These are phyloP conservation scores for Tuberolachnus salignus DNA, from an alignment of 2,888 invertebrate genomes.

Conservation along the genomic window DNA sequence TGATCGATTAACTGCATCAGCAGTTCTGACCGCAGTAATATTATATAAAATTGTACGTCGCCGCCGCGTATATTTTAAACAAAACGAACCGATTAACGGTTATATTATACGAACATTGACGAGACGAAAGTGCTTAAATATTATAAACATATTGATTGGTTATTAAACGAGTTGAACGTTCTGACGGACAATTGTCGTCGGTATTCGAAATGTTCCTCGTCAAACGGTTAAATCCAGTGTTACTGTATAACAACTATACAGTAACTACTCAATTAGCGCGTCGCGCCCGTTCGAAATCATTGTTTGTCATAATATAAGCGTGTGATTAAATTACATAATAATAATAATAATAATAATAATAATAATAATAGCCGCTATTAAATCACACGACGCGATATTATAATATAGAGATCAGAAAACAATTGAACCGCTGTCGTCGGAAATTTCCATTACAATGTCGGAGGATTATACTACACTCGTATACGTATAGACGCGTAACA, in stretches of 20 bases:
- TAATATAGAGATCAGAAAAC: neutral
- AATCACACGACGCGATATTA: constrained; percentile 4
- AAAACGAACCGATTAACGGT: no score
- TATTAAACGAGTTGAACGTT: constrained; percentile 8
- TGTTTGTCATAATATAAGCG: constrained; percentile 7
- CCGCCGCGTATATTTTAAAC: no score
- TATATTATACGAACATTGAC: no score
- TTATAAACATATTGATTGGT: constrained; percentile 3
- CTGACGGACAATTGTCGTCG: neutral
- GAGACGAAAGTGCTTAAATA: no score
- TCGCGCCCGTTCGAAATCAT: neutral
- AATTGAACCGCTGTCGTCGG: neutral
- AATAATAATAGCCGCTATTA: constrained; percentile 9
- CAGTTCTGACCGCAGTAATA: no score
- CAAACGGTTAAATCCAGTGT: neutral
- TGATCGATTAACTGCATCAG: no score
- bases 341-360: no score
- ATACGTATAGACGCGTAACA: no score
- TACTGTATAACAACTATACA: neutral
- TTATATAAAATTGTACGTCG: no score
- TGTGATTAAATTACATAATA: neutral
- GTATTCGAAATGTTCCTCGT: constrained; percentile 16
- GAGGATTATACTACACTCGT: neutral
- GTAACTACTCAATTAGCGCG: neutral
- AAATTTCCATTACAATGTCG: neutral